Base-by-base conservation (phyloP, 2,888 invertebrate genomes). In the Tenthredo amoena region DNA sequence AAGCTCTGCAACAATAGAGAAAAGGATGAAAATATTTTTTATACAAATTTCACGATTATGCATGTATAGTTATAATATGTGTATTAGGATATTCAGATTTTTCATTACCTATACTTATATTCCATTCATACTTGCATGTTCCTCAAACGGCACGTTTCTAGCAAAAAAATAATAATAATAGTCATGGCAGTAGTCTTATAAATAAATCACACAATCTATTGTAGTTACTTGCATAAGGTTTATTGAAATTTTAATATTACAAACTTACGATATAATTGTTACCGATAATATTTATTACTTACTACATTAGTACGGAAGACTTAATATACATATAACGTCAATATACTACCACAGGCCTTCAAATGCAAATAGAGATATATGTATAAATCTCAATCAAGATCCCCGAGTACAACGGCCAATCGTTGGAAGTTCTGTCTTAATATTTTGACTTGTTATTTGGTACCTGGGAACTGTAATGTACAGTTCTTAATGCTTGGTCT, bases 1-100 rank as follows among this genome's bases (percentile, higher is more conserved):
- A 90, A 94, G 93, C 93, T 95, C 95, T 95, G 95, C 91, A 94
- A 93, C 92, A 93, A 92, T 91, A 92, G 93, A 91, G 91, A 91
- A 91, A 9, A 62, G n/a, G 58, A 10, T 40, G 12, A 37, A 21
- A 47, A 71, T 21, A 71, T 68, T 50, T 68, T 68, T 71, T 37
- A 50, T 47, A 18, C 21, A 68, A 4, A n/a, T 40, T 62, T 26
- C 6, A 74, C 40, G 10, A 77, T 55, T 55, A 37, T 50, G 2
- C 4, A 34, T 55, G 65, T 71, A 79, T 84, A 72, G 40, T 82
- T 77, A 40, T 68, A 71, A 21, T 58, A 68, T 76, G 55, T 86
- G 21, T 34, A 34, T 62, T 50, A 71, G 18, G 77, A 86, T 26
- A 34, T 79, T 79, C 58, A 76, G n/a, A 79, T 71, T 68, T 83